Percentiles rank a stretch among this genome's conserved stretches.
Evolutionary conservation across 2,797 vertebrate species (phyloP).

Genomic region (Heteromormyrus szaboi): DNA sequence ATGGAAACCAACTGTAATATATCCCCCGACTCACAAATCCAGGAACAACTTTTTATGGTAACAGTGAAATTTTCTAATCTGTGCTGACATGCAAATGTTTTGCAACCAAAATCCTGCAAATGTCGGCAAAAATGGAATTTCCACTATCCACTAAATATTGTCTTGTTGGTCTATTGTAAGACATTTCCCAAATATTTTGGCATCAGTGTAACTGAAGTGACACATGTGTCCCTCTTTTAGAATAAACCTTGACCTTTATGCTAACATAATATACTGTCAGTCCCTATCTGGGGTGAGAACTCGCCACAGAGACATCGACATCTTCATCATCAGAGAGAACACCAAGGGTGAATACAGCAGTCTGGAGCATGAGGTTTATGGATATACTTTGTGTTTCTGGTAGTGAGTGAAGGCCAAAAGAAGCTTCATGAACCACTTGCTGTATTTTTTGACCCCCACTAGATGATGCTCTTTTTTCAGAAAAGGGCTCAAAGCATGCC

Average conservation of each 20-base stretch:
- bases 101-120: neutral
- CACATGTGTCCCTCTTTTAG: constrained; percentile 42
- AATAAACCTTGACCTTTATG: constrained; percentile 81
- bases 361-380: constrained; percentile 79
- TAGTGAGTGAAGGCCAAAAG: neutral
- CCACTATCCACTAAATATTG: neutral
- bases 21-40: constrained; percentile 77
- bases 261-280: constrained; percentile 89
- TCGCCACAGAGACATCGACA: constrained; percentile 81
- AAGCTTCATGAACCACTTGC: neutral
- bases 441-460: neutral
- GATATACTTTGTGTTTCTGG: neutral
- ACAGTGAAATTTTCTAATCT: constrained; percentile 18
- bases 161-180: neutral
- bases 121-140: neutral
- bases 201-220: neutral
- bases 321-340: constrained; percentile 87
- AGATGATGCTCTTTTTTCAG: neutral
- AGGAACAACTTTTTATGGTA: constrained; percentile 85
- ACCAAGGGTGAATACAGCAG: constrained; percentile 92
- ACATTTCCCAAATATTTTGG: neutral
- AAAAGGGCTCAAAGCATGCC: neutral
- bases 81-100: neutral
- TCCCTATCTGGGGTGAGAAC: constrained; percentile 84
- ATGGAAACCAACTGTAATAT: constrained; percentile 90